A percentile compares a stretch with the other conserved stretches of the same genome.
phyloP scores from a whole-genome alignment of 2,888 invertebrate species.

The Tetramorium bicarinatum region DNA sequence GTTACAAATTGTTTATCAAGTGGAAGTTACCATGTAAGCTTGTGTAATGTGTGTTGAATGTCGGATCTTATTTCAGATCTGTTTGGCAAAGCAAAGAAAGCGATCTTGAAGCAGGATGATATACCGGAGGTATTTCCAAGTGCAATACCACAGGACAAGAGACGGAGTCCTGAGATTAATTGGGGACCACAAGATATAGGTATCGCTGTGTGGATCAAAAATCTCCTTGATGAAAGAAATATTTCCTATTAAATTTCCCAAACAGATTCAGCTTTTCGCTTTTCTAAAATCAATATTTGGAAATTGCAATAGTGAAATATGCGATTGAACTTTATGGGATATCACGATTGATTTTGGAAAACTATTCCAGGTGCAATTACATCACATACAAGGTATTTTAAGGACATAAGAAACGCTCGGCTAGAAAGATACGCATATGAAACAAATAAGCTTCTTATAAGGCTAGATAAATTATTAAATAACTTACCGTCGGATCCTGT shows the following conservation, averaged over 20 bases:
- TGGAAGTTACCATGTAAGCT: too few species aligned
- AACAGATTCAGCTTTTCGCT: not conserved
- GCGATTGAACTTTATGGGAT: slow-evolving; percentile 6
- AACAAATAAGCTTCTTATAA: slow-evolving; percentile 97
- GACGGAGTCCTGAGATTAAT: slow-evolving; percentile 83
- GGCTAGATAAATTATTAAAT: slow-evolving; percentile 95
- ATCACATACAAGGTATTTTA: slow-evolving; percentile 92
- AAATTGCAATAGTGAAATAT: not conserved
- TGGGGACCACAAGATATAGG: slow-evolving; percentile 90
- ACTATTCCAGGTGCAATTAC: slow-evolving; percentile 87
- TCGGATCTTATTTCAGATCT: slow-evolving; percentile 86
- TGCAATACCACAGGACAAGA: slow-evolving; percentile 66
- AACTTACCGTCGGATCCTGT: slow-evolving; percentile 92
- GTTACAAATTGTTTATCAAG: too few species aligned
- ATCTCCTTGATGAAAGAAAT: not conserved
- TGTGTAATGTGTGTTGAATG: not conserved
- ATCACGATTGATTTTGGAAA: not conserved
- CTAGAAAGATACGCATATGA: slow-evolving; percentile 97
- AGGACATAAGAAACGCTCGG: slow-evolving; percentile 89
- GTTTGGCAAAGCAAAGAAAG: slow-evolving; percentile 96
- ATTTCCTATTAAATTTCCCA: not conserved
- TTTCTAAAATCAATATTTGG: not conserved
- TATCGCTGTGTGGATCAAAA: slow-evolving; percentile 68
- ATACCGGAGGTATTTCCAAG: slow-evolving; percentile 71
- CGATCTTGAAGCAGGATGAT: slow-evolving; percentile 93